Evolutionary conservation across 2,888 invertebrate genomes (phyloP).

Genomic region (Pinctada fucata): DNA sequence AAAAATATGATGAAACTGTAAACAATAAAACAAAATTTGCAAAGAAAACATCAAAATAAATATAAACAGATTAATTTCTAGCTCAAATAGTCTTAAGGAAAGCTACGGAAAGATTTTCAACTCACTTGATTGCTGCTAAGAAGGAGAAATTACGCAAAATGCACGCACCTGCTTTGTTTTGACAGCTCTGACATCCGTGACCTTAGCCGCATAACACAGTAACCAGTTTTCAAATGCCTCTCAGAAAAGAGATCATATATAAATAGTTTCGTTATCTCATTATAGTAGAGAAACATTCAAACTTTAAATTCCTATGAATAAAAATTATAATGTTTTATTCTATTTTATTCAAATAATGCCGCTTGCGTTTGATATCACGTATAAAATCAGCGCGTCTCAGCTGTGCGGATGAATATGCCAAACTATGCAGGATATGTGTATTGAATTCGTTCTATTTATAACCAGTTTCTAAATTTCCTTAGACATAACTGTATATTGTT

Average conservation of each 20-base stretch:
- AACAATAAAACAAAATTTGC: slow-evolving; percentile 21
- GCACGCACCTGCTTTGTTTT: slow-evolving; percentile 12
- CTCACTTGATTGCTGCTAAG: no score
- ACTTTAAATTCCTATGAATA: no score
- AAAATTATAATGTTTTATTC: no score
- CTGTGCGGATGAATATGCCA: slow-evolving; percentile 16
- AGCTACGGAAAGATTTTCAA: no score
- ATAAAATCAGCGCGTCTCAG: not conserved
- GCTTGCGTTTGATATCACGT: no score
- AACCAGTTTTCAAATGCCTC: not conserved
- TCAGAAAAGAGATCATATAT: no score
- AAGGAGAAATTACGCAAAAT: not conserved
- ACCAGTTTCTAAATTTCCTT: slow-evolving; percentile 28
- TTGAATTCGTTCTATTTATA: slow-evolving; percentile 7
- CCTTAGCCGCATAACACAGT: not conserved
- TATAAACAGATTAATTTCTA: no score
- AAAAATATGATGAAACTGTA: slow-evolving; percentile 47
- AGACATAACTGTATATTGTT: slow-evolving; percentile 7
- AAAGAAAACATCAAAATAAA: no score
- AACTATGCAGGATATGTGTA: not conserved
- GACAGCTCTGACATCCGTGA: slow-evolving; percentile 32
- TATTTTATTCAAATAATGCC: no score
- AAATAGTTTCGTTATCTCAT: no score
- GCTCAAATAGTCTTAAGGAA: no score
- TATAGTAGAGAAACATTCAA: no score